Evolutionary conservation across 1,140 invertebrate genomes (phyloP).

Genomic region (Drosophila erecta): DNA sequence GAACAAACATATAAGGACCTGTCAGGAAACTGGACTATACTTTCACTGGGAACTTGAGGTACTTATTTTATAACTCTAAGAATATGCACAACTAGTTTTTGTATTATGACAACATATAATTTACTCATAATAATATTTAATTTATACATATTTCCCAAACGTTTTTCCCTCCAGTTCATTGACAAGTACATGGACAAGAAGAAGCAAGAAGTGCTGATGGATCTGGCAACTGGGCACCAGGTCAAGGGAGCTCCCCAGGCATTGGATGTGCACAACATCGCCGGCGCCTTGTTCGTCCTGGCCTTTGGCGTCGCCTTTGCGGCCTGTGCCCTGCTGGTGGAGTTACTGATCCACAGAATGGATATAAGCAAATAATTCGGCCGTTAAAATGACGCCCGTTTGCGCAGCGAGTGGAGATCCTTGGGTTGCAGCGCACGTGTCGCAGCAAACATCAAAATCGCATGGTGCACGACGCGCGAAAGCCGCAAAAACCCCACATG

Average conservation of each 20-base stretch:
- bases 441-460: slow-evolving; percentile 48
- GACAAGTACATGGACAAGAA: slow-evolving; percentile 72
- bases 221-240: slow-evolving; percentile 55
- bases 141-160: too few relatives aligned
- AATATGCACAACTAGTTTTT: too few relatives aligned
- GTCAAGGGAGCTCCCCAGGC: slow-evolving; percentile 62
- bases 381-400: slow-evolving; percentile 34
- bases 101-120: too few relatives aligned
- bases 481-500: slow-evolving; percentile 31
- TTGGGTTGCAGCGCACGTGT: slow-evolving; percentile 29
- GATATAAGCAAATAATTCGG: slow-evolving; percentile 31
- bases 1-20: slow-evolving; percentile 64
- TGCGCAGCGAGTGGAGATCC: slow-evolving; percentile 5
- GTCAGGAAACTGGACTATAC: slow-evolving; percentile 71
- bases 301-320: slow-evolving; percentile 67
- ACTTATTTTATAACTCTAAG: not conserved
- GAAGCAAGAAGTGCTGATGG: slow-evolving; percentile 60
- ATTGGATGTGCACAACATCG: slow-evolving; percentile 66
- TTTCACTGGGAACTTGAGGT: slow-evolving; percentile 75
- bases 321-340: slow-evolving; percentile 28
- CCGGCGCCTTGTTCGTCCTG: slow-evolving; percentile 70
- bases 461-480: slow-evolving; percentile 41
- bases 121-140: too few relatives aligned
- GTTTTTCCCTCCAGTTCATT: slow-evolving; percentile 26
- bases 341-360: slow-evolving; percentile 28